Evolutionary conservation across 2,888 invertebrate species (phyloP).

Genomic region (Cryptus armator): DNA sequence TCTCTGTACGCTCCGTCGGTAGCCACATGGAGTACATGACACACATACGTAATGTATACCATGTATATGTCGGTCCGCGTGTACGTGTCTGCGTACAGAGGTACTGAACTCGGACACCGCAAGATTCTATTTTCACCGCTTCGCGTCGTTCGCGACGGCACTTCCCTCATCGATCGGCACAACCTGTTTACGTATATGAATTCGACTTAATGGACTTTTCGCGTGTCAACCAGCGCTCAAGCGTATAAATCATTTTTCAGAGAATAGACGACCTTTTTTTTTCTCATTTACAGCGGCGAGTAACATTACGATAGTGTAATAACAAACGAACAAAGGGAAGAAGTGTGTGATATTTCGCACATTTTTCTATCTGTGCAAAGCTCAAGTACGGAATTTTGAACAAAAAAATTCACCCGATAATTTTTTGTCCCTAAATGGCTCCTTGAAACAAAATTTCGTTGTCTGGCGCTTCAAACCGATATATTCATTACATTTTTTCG

Average conservation of each 20-base stretch:
- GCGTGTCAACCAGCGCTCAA: slow-evolving; percentile 77
- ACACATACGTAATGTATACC: background rate
- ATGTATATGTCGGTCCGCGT: background rate
- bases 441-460: too few species aligned
- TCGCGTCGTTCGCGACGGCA: slow-evolving; percentile 52
- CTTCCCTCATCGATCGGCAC: slow-evolving; percentile 68
- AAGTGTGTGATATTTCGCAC: background rate
- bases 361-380: too few species aligned
- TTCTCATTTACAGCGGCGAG: slow-evolving; percentile 19
- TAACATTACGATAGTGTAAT: slow-evolving; percentile 12
- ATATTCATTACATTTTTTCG: background rate
- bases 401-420: too few species aligned
- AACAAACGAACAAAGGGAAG: background rate
- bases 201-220: slow-evolving; percentile 78
- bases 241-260: slow-evolving; percentile 75
- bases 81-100: slow-evolving; percentile 3
- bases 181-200: slow-evolving; percentile 77
- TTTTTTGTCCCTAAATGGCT: too few species aligned
- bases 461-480: too few species aligned
- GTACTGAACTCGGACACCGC: slow-evolving; percentile 5
- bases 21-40: background rate
- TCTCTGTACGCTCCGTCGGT: background rate
- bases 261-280: slow-evolving; percentile 46
- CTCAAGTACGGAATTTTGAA: too few species aligned
- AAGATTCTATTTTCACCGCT: slow-evolving; percentile 61